Conservation (phyloP, 2,888 invertebrate species). For the Drosophila yooni region DNA sequence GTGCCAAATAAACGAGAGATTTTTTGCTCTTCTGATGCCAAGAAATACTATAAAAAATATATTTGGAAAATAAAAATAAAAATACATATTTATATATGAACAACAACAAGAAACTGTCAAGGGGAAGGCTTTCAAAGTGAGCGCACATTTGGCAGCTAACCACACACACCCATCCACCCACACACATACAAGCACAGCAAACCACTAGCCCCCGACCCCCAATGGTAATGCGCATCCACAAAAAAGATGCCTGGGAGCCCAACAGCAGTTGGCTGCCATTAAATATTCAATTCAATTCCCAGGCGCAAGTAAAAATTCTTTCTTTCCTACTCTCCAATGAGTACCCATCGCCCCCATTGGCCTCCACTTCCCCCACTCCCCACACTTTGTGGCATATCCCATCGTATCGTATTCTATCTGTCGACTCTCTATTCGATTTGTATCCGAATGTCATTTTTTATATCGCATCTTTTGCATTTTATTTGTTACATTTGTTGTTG, state of each 20-base stretch:
- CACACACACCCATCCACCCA: constrained; percentile 30
- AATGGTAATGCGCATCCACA: neutral
- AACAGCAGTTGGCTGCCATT: constrained; percentile 78
- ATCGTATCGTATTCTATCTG: constrained; percentile 29
- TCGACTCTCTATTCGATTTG: constrained; percentile 73
- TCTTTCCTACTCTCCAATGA: constrained; percentile 1
- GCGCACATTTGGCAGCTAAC: constrained; percentile 48
- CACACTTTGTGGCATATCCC: constrained; percentile 3
- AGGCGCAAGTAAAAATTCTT: constrained; percentile 34
- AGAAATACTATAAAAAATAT: neutral
- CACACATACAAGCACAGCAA: constrained; percentile 11
- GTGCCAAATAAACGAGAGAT: constrained; percentile 2
- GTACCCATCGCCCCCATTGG: neutral
- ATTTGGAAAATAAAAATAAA: constrained; percentile 15
- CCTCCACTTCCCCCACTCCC: neutral
- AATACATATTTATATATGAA: constrained; percentile 16
- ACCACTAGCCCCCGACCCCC: constrained; percentile 11
- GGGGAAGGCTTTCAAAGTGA: constrained; percentile 34
- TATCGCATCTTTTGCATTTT: constrained; percentile 77
- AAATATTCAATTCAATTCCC: constrained; percentile 78
- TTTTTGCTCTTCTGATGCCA: neutral
- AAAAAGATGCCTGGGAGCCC: constrained; percentile 42
- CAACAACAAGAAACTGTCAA: neutral
- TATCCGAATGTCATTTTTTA: constrained; percentile 82
- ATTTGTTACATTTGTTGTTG: constrained; percentile 79